These are phyloP conservation scores for Zygothrica quintamaculata DNA, from an alignment of 2,888 invertebrate genomes.

Conservation along the genomic window DNA sequence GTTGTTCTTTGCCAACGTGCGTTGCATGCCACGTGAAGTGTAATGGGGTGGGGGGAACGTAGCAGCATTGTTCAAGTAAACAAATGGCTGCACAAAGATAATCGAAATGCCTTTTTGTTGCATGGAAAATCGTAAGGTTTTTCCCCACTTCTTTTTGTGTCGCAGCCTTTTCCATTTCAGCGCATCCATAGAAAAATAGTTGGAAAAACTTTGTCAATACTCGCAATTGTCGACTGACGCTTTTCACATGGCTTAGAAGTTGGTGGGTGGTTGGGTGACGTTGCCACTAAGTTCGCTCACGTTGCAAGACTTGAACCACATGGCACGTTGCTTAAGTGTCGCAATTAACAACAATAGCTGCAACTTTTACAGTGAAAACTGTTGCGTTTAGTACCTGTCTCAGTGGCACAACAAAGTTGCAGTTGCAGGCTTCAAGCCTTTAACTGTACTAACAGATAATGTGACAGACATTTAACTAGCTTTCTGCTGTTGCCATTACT, in stretches of 20 bases:
- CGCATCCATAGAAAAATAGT: conserved; percentile 24
- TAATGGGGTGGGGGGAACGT: no score
- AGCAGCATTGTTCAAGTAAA: neutral
- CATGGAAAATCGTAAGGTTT: conserved; percentile 6
- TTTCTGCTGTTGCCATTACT: conserved; percentile 27
- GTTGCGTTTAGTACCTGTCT: conserved; percentile 40
- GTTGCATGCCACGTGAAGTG: conserved; percentile 3
- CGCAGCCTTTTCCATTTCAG: conserved; percentile 27
- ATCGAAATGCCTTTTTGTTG: conserved; percentile 10
- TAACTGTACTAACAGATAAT: conserved; percentile 35
- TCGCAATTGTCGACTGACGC: neutral
- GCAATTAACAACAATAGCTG: conserved; percentile 65
- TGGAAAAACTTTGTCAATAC: conserved; percentile 19
- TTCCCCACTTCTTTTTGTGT: conserved; percentile 20
- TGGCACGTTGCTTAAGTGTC: conserved; percentile 50
- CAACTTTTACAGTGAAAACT: conserved; percentile 43
- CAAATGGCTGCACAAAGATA: conserved; percentile 1
- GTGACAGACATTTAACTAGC: conserved; percentile 40
- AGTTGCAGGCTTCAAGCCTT: conserved; percentile 14
- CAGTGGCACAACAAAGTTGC: conserved; percentile 37
- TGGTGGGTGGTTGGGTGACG: no score
- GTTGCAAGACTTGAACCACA: conserved; percentile 29
- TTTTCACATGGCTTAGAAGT: no score
- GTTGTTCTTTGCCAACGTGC: conserved; percentile 7
- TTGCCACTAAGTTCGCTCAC: conserved; percentile 11